Evolutionary conservation across 2,113 vertebrate species (phyloP), one percentile per base, ranked within the genome.

Genomic region (Prunella fulvescens): DNA sequence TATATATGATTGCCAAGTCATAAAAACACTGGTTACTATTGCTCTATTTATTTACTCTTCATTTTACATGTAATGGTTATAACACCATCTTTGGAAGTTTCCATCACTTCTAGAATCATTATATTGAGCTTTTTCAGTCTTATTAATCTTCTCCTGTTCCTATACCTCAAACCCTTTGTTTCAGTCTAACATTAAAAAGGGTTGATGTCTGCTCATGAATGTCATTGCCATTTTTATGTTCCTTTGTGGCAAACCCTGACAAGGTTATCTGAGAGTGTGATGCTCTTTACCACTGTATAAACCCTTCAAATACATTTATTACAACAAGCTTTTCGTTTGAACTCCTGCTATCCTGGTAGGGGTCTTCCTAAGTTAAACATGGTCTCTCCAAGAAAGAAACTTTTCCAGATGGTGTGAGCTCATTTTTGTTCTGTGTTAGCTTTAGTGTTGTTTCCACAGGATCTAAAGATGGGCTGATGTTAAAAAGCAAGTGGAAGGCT

Each of bases 341-440:
- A 82, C 58, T 89, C 40, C 47, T 2, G 4, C 56, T 90, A 29
- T 44, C 74, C 70, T 83, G 83, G 51, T 71, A 69, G 56, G 83
- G 71, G 51, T 91, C 81, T 96, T 94, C 62, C 40, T 76, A 84
- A 94, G 76, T 77, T 80, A 88, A 93, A 83, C 56, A 92, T 2
- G 0, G 39, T 47, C 73, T 47, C 29, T 90, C 81, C 91, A 90
- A 39, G 33, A 81, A 47, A 16, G n/a, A 73, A 51, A 31, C 60
- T 88, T 96, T 85, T 96, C 73, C 94, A 91, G 88, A 93, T 87
- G 92, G 58, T 87, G 54, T 91, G 94, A 96, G 74, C 47, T 96
- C 70, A 92, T 91, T 85, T 64, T 64, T 40, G 29, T 70, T 95
- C 72, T 71, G 19, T 12, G 4, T 92, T 71, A 80, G 54, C 31